A percentile compares a stretch with the other conserved stretches of the same genome.
phyloP scores from a whole-genome alignment of 2,797 vertebrate genomes.

The Cephalopachus bancanus region DNA sequence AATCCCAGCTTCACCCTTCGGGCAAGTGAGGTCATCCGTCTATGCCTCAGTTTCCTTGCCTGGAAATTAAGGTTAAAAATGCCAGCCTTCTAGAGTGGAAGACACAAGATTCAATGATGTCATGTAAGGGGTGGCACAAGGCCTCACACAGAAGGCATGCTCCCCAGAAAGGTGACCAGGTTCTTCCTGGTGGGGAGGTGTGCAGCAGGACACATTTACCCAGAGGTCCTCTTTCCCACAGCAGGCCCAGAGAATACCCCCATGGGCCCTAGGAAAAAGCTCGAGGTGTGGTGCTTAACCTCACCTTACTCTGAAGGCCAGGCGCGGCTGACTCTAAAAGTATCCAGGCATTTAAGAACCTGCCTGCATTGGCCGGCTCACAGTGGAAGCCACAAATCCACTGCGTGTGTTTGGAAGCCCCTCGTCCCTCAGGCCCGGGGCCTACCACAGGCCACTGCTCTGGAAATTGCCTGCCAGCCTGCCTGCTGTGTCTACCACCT shows the following conservation, averaged over 20 bases:
- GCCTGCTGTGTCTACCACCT: background rate
- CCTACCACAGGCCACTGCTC: fast-evolving
- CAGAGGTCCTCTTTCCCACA: background rate
- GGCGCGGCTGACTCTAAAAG: background rate
- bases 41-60: background rate
- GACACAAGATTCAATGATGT: background rate
- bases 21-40: background rate
- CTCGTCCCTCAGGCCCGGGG: too few relatives aligned
- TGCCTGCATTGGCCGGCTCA: background rate
- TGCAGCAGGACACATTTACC: background rate
- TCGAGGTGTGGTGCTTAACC: fast-evolving
- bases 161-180: background rate
- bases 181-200: too few relatives aligned
- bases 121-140: background rate
- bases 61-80: background rate
- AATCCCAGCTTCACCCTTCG: background rate
- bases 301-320: background rate
- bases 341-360: background rate
- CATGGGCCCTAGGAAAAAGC: background rate
- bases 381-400: background rate
- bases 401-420: fast-evolving
- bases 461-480: background rate
- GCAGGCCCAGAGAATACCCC: background rate
- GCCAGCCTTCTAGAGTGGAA: background rate
- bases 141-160: background rate